Base-by-base conservation (phyloP, 2,888 invertebrate species). In the Atethmia centrago region DNA sequence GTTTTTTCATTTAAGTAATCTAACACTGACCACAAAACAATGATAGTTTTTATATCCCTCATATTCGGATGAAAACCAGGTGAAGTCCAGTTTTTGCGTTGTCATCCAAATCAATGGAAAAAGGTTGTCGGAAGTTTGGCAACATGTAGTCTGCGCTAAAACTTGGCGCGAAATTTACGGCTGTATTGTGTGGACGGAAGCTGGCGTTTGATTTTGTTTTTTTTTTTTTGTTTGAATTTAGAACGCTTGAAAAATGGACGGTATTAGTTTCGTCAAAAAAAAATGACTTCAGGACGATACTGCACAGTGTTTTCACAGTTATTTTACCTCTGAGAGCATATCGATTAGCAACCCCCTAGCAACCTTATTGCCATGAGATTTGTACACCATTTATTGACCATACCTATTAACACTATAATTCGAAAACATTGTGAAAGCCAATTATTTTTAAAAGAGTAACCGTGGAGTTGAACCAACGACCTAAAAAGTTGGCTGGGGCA, bases 141-240 rank as follows among this genome's bases (percentile, higher is more conserved):
- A 64, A 62, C 79, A 79, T 83, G 49, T 74, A 71, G 40, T 21
- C 8, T 9, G 21, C 53, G 56, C 40, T 79, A 82, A 81, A 82
- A 82, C 55, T 78, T 68, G 79, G 31, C 21, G 19, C n/a, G 31
- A 49, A 64, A 78, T 69, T 36, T 25, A 49, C 53, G 51, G 16
- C 14, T 71, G n/a, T 67, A 55, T 49, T 55, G 10, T 66, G 66
- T 21, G 53, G 16, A 64, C 31, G 59, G 12, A 45, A 16, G 21
- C 14, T 58, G 25, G 16, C 28, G 3, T 45, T 62, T 25, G 4
- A 7, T 25, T 62, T 61, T 45, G n/a, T 51, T 3, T 53, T 28
- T 0, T n/a, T n/a, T 59, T 65, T 65, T 45, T 47, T 0, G 21
- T 55, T 67, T 25, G 10, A 40, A 64, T 61, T 51, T 70, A 25